Conservation (phyloP, 2,797 vertebrate species). For the Sebastes diaconus region DNA sequence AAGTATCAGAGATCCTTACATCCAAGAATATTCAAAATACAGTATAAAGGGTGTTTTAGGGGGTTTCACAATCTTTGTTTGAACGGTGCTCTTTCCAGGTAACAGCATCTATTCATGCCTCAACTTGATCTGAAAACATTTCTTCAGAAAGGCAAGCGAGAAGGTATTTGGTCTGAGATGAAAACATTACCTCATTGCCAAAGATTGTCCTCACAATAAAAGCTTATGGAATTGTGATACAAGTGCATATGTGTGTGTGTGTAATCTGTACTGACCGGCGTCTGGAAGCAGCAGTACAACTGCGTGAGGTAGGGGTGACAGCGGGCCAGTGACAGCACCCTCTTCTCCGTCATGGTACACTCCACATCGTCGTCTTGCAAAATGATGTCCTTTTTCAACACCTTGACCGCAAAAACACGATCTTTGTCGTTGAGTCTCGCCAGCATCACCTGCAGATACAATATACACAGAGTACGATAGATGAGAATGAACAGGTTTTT, state of each 20-base stretch:
- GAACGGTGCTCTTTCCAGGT: neutral
- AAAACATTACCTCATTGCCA: neutral
- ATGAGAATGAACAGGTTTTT: neutral
- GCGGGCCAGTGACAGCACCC: constrained; percentile 91
- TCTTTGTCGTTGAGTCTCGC: constrained; percentile 87
- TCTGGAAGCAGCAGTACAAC: constrained; percentile 97
- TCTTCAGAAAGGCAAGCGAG: neutral
- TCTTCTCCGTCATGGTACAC: constrained; percentile 97
- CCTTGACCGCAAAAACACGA: constrained; percentile 93
- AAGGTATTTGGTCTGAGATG: neutral
- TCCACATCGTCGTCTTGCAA: constrained; percentile 98
- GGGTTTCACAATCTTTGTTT: neutral
- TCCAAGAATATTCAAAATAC: neutral
- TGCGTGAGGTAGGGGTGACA: constrained; percentile 97
- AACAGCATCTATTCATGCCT: neutral
- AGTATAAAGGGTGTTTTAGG: neutral
- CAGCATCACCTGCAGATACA: constrained; percentile 91
- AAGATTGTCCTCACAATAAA: neutral
- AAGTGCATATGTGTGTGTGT: neutral
- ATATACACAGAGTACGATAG: neutral
- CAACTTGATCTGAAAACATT: neutral
- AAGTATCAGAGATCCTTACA: neutral
- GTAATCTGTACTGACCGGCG: constrained; percentile 82
- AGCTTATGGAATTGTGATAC: neutral
- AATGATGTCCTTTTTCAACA: constrained; percentile 98